Percentiles rank a stretch among this genome's conserved stretches.
Evolutionary conservation across 2,888 invertebrate genomes (phyloP).

Genomic region (Pherbina coryleti): DNA sequence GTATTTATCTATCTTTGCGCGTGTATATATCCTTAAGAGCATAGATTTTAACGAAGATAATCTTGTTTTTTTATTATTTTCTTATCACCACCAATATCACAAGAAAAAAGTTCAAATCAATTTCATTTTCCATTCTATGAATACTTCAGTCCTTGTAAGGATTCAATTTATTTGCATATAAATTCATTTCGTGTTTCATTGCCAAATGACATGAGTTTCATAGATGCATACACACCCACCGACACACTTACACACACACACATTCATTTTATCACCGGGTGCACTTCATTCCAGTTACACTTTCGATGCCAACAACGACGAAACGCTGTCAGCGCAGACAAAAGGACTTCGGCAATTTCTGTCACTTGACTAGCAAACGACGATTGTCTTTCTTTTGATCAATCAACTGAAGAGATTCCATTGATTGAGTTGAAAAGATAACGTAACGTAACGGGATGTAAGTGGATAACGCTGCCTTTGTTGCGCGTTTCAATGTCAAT

Average conservation of each 20-base stretch:
- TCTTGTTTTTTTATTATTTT: too few relatives aligned
- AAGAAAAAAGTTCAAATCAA: constrained; percentile 44
- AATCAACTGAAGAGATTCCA: constrained; percentile 61
- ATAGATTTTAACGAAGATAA: too few relatives aligned
- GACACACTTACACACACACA: constrained; percentile 2
- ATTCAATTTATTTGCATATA: constrained; percentile 65
- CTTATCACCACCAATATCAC: not conserved
- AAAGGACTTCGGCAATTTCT: constrained; percentile 57
- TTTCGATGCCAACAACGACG: not conserved
- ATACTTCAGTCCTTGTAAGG: constrained; percentile 50
- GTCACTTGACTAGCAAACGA: constrained; percentile 53
- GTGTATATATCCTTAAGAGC: too few relatives aligned
- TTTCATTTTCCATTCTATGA: constrained; percentile 44
- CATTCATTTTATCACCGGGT: not conserved
- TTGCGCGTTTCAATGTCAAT: constrained; percentile 44
- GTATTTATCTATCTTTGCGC: too few relatives aligned
- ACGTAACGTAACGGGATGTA: constrained; percentile 12
- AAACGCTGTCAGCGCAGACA: constrained; percentile 16
- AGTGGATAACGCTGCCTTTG: not conserved
- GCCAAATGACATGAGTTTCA: constrained; percentile 44
- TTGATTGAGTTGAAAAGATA: constrained; percentile 59
- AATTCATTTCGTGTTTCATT: constrained; percentile 56
- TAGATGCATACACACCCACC: constrained; percentile 41
- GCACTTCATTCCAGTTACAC: constrained; percentile 17
- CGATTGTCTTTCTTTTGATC: constrained; percentile 65